Evolutionary conservation across 2,888 invertebrate species (phyloP).

Genomic region (Tachina fera): DNA sequence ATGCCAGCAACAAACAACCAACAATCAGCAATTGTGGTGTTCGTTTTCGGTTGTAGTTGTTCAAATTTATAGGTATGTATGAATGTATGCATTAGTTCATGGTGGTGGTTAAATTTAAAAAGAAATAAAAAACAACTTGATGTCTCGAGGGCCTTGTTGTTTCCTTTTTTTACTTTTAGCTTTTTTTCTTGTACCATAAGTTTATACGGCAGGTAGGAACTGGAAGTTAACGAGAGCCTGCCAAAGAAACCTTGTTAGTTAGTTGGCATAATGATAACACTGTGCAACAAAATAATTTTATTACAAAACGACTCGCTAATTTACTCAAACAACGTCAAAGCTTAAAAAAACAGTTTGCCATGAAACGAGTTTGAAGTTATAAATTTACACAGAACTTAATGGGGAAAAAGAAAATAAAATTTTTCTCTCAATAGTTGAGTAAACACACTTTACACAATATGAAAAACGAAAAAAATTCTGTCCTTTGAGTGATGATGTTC

Average conservation of each 20-base stretch:
- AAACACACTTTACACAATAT: too few relatives aligned
- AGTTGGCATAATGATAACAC: background rate
- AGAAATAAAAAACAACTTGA: constrained; percentile 29
- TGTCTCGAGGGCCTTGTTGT: constrained; percentile 64
- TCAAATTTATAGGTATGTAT: constrained; percentile 17
- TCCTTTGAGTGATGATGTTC: too few relatives aligned
- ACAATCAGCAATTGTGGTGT: constrained; percentile 58
- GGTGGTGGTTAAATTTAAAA: constrained; percentile 21
- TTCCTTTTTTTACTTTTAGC: constrained; percentile 35
- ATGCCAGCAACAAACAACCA: constrained; percentile 60
- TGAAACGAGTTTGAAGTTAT: too few relatives aligned
- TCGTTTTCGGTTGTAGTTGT: constrained; percentile 37
- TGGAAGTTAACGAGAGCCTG: background rate
- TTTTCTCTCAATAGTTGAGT: too few relatives aligned
- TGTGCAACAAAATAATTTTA: too few relatives aligned
- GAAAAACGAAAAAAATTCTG: too few relatives aligned
- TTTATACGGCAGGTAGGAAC: constrained; percentile 29
- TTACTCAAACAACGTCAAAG: too few relatives aligned
- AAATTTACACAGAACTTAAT: too few relatives aligned
- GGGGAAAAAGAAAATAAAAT: too few relatives aligned
- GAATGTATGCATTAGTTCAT: constrained; percentile 53
- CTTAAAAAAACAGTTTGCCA: too few relatives aligned
- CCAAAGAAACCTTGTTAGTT: background rate
- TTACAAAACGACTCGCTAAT: too few relatives aligned
- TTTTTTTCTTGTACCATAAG: constrained; percentile 12